Conservation (phyloP, 2,797 vertebrate species). For the Sebastiscus albofasciatus region DNA sequence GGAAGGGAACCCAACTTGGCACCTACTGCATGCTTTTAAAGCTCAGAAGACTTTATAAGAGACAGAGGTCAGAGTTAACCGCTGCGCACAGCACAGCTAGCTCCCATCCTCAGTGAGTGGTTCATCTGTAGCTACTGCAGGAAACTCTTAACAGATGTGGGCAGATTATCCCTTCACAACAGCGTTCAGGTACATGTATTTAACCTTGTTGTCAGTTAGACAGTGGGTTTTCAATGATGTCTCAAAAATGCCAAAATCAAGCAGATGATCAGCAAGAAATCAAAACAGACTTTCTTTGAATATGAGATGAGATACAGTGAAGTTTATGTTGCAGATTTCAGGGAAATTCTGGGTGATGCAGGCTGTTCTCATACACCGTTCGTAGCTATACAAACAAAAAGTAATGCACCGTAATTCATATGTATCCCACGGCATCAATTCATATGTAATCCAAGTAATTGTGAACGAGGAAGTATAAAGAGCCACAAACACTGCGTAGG, state of each 20-base stretch:
- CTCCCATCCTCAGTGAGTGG: not conserved
- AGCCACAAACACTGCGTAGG: no score
- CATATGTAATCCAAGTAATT: not conserved
- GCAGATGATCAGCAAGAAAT: not conserved
- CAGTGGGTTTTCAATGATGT: not conserved
- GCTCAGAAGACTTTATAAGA: constrained; percentile 7
- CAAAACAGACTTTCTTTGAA: not conserved
- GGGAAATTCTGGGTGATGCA: not conserved
- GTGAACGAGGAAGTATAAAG: no score
- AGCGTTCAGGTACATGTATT: not conserved
- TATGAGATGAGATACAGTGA: not conserved
- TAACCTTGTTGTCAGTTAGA: not conserved
- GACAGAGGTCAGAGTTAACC: constrained; percentile 18
- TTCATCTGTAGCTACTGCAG: constrained; percentile 24
- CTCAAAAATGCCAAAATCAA: not conserved
- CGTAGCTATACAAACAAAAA: not conserved
- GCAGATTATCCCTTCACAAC: not conserved
- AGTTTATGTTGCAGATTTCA: not conserved
- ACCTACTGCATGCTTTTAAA: constrained; percentile 10
- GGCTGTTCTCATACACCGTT: not conserved
- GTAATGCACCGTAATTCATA: not conserved
- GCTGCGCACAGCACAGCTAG: not conserved
- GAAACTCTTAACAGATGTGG: not conserved
- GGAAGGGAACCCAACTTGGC: constrained; percentile 38
- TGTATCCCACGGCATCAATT: not conserved